Conservation (phyloP, 2,797 vertebrate species). For the Melanotaenia pygmaea region DNA sequence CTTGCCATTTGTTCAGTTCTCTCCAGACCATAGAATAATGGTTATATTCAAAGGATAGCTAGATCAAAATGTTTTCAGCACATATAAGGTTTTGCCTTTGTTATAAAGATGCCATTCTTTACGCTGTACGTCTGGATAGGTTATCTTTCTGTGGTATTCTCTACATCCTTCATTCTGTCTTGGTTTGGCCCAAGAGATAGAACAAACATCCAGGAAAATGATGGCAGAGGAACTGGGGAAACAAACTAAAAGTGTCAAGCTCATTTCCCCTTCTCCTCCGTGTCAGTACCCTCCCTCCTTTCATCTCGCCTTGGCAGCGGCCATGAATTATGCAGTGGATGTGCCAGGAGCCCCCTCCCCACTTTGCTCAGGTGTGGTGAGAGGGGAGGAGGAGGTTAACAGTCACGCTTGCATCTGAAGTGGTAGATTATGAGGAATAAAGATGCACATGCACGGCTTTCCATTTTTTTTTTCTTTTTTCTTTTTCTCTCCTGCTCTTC, state of each 20-base stretch:
- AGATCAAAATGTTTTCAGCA: conserved; percentile 3
- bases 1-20: conserved; percentile 18
- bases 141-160: conserved; percentile 7
- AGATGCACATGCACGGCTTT: conserved; percentile 56
- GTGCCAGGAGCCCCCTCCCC: conserved; percentile 67
- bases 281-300: conserved; percentile 61
- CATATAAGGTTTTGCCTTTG: conserved; percentile 3
- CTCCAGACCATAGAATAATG: conserved; percentile 36
- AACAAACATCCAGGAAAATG: conserved; percentile 60
- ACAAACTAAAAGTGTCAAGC: conserved; percentile 43
- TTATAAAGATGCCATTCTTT: conserved; percentile 12
- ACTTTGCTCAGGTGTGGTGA: conserved; percentile 67
- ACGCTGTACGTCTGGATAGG: conserved; percentile 14
- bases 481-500: conserved; percentile 28
- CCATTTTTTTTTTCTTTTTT: conserved; percentile 6
- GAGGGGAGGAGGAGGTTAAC: conserved; percentile 64
- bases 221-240: conserved; percentile 14
- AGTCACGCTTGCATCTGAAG: conserved; percentile 67
- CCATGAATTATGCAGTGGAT: conserved; percentile 80
- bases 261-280: conserved; percentile 59
- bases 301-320: conserved; percentile 61
- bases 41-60: conserved; percentile 25
- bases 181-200: conserved; percentile 52
- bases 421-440: conserved; percentile 72
- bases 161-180: conserved; percentile 38